Conservation (phyloP, 1,140 invertebrate genomes). For the Brachionus paranguensis region DNA sequence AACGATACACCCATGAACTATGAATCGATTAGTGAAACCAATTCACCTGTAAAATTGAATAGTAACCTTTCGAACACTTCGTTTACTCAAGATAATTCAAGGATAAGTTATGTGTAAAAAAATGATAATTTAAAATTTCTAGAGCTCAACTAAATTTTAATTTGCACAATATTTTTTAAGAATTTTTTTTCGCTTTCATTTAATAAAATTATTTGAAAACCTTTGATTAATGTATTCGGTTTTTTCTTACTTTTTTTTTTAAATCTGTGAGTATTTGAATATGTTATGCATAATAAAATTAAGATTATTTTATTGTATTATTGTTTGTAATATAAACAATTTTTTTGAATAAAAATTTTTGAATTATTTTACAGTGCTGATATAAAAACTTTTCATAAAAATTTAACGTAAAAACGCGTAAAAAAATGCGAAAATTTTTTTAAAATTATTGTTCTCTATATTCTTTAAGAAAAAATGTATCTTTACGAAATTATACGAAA, state of each 20-base stretch:
- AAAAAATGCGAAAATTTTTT: background rate
- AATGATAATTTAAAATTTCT: background rate
- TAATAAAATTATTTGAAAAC: background rate
- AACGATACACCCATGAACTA: slow-evolving; percentile 3
- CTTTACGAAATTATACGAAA: too few species aligned
- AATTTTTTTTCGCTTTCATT: background rate
- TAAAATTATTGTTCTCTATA: background rate
- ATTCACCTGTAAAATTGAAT: background rate
- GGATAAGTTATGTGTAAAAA: slow-evolving; percentile 36
- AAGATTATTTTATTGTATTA: background rate
- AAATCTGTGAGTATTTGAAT: background rate
- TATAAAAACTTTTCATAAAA: background rate
- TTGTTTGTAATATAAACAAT: background rate
- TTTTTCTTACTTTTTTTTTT: background rate
- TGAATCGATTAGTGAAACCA: background rate
- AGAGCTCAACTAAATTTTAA: background rate
- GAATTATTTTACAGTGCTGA: background rate
- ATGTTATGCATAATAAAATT: background rate
- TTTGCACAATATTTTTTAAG: background rate
- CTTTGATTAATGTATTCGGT: background rate
- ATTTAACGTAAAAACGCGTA: too few species aligned
- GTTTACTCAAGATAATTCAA: background rate
- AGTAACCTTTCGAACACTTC: background rate
- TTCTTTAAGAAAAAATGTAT: background rate
- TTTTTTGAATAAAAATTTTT: background rate